Evolutionary conservation across 1,140 invertebrate genomes (phyloP).

Genomic region (Liolophura sinensis): DNA sequence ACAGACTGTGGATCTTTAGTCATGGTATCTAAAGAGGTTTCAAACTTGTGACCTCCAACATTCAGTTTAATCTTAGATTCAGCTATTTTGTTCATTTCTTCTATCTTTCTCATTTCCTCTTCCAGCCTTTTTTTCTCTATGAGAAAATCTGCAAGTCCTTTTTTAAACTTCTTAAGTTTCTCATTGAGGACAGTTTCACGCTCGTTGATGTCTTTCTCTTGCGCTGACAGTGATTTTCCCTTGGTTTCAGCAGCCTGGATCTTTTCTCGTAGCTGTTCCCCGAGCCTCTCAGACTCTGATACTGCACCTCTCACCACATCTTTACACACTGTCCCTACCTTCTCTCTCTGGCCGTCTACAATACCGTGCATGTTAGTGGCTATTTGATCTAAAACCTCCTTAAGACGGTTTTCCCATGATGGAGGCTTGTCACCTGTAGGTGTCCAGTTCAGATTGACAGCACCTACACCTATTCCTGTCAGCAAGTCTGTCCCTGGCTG

Average conservation of each 20-base stretch:
- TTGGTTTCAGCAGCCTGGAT: background rate
- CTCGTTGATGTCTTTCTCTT: slow-evolving; percentile 21
- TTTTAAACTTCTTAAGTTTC: slow-evolving; percentile 17
- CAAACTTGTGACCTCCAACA: slow-evolving; percentile 36
- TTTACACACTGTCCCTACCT: too few relatives aligned
- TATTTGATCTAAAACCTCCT: too few relatives aligned
- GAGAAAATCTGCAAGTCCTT: slow-evolving; percentile 17
- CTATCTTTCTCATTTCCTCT: slow-evolving; percentile 17
- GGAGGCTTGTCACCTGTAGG: too few relatives aligned
- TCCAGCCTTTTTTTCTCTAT: slow-evolving; percentile 20
- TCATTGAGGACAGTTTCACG: slow-evolving; percentile 18
- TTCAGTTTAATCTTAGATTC: slow-evolving; percentile 27
- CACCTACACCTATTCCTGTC: too few relatives aligned
- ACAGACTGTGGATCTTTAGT: slow-evolving; percentile 30
- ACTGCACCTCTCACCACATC: too few relatives aligned
- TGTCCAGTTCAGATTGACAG: too few relatives aligned
- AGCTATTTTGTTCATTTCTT: slow-evolving; percentile 21
- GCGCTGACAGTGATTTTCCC: background rate
- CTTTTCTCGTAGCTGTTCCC: background rate
- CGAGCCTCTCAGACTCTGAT: too few relatives aligned
- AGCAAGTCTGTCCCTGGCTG: too few relatives aligned
- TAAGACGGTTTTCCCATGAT: too few relatives aligned
- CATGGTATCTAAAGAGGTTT: slow-evolving; percentile 36
- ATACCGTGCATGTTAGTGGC: too few relatives aligned
- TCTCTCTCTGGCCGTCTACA: too few relatives aligned